Base-by-base conservation (phyloP, 1,140 invertebrate genomes). In the Drosophila rufa region DNA sequence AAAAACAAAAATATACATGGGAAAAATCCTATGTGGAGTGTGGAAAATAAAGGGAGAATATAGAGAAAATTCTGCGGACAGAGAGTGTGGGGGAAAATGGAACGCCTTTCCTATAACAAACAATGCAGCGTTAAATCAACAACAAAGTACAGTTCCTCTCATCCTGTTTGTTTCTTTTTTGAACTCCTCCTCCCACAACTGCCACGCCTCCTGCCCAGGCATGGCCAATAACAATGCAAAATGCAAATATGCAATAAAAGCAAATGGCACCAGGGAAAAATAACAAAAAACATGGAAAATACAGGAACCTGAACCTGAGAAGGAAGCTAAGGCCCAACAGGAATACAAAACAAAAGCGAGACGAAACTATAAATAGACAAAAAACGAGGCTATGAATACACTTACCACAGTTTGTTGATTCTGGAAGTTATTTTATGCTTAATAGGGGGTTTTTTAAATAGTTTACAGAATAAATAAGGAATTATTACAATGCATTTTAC, bases 201-300 rank as follows among this genome's bases (percentile, higher is more conserved):
- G 53, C 53, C 53, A 56, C 53, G 53, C 53, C 53, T 38, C 12
- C 36, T 60, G 30, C 65, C 15, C 53, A 69, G 51, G 45, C 48
- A 69, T 43, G 73, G 85, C 84, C 84, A 89, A 87, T 87, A 87
- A 87, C 84, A 87, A 87, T 87, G 85, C 80, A 79, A 86, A 86
- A 87, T 87, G 77, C 84, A 89, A 89, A 89, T 83, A 87, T 80
- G 69, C 77, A 87, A 87, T 80, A 74, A 83, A 83, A 78, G 65
- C 76, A 83, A 87, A 86, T 82, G 68, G 70, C 19, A 22, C 33
- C 33, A 25, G 5, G 12, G 15, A 48, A 17, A 46, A 87, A 27
- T 25, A 38, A 51, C 12, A 70, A 56, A 75, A 61, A 75, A 45
- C 55, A 64, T 25, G 42, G 46, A 55, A 55, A 58, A 33, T 5